These are phyloP conservation scores for Agrotis exclamationis DNA, from an alignment of 2,888 invertebrate species.

Conservation along the genomic window DNA sequence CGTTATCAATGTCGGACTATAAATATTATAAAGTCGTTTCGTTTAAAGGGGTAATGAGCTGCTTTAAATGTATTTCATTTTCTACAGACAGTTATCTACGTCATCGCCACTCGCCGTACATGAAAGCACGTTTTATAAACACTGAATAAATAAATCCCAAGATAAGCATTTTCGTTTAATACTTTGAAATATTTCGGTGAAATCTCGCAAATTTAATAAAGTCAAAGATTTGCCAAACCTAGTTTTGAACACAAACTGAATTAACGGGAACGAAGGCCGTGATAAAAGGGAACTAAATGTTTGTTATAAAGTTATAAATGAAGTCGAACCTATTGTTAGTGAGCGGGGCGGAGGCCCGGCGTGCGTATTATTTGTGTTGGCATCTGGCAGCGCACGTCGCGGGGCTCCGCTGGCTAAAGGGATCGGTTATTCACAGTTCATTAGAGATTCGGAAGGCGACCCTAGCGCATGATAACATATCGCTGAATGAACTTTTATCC, in stretches of 20 bases:
- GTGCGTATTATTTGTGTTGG: slow-evolving; percentile 58
- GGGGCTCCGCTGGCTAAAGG: slow-evolving; percentile 51
- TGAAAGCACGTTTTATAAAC: slow-evolving; percentile 25
- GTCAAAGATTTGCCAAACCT: slow-evolving; percentile 49
- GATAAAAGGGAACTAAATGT: slow-evolving; percentile 55
- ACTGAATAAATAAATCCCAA: slow-evolving; percentile 15
- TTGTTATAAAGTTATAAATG: slow-evolving; percentile 57
- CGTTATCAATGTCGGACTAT: slow-evolving; percentile 68
- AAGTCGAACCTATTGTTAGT: slow-evolving; percentile 53
- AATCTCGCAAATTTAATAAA: slow-evolving; percentile 46
- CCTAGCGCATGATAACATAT: slow-evolving; percentile 72
- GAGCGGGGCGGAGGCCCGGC: slow-evolving; percentile 33
- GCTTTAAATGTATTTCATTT: slow-evolving; percentile 25
- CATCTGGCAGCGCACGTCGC: slow-evolving; percentile 64
- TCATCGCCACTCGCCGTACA: not conserved
- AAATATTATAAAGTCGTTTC: slow-evolving; percentile 69
- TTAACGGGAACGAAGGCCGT: slow-evolving; percentile 47
- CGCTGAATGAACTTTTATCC: slow-evolving; percentile 70
- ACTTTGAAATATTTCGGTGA: slow-evolving; percentile 40
- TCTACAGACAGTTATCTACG: slow-evolving; percentile 15
- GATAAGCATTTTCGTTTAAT: slow-evolving; percentile 24
- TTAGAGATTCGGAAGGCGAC: slow-evolving; percentile 76
- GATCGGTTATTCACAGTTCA: slow-evolving; percentile 75
- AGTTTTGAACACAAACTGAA: slow-evolving; percentile 54
- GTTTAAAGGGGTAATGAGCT: slow-evolving; percentile 59